phyloP scores from a whole-genome alignment of 2,888 invertebrate genomes.

The Brachylomia viminalis region DNA sequence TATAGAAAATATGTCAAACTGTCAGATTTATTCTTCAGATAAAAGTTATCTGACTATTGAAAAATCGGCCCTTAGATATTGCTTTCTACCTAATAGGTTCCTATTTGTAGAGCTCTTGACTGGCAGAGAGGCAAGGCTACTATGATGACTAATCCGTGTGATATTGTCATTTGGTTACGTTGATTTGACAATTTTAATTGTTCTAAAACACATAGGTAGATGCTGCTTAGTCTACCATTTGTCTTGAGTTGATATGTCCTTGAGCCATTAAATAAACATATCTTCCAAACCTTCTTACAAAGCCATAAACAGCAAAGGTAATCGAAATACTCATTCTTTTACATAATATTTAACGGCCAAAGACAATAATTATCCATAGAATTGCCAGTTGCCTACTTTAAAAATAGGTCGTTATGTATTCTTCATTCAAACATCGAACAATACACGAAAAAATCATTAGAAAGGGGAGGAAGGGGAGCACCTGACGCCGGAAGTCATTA shows the following conservation, averaged over 20 bases:
- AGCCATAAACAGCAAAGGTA: not conserved
- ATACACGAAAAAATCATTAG: conserved; percentile 79
- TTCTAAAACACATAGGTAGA: no score
- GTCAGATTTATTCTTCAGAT: no score
- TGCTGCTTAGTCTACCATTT: not conserved
- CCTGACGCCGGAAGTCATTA: conserved; percentile 91
- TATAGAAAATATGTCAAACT: no score
- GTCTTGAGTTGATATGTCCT: not conserved
- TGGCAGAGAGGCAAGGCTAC: not conserved
- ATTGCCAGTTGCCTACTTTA: conserved; percentile 14
- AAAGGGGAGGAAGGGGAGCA: conserved; percentile 80
- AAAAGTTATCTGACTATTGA: no score
- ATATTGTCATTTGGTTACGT: not conserved
- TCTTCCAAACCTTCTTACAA: not conserved
- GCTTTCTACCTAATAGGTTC: not conserved
- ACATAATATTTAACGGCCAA: not conserved
- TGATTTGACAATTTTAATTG: not conserved
- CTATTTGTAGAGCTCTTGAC: not conserved
- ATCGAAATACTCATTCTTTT: no score
- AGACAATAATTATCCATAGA: conserved; percentile 25
- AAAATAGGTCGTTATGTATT: conserved; percentile 65
- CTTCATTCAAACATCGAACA: conserved; percentile 57
- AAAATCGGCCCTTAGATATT: no score
- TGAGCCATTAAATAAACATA: not conserved
- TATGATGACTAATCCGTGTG: not conserved